Evolutionary conservation across 2,113 vertebrate genomes (phyloP), one percentile per base, ranked within the genome.

Genomic region (Neodon shergylaensis): DNA sequence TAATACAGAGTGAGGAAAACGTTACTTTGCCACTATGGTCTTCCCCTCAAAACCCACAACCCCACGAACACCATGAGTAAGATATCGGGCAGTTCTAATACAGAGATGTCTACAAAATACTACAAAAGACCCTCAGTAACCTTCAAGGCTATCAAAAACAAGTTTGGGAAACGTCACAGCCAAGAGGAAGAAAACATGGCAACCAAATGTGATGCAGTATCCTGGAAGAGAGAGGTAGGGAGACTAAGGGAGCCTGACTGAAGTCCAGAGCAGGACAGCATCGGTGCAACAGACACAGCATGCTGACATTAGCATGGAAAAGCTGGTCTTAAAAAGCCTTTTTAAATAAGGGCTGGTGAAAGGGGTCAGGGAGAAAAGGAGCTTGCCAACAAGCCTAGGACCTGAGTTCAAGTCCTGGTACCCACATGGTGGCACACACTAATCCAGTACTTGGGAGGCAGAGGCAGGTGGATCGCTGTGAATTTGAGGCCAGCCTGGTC

Each of bases 131-230:
- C 28, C 77, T 63, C 31, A 54, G 65, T 91, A 39, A 49, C 9
- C 19, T 68, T 84, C 22, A n/a, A 63, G 22, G 54, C 26, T 72
- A 66, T 66, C 33, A 85, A 49, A 68, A 95, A 65, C 65, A 81
- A 88, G 76, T 61, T 22, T 12, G 49, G 58, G 49, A 88, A 63
- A 70, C 58, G 92, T 74, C 83, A 86, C 10, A 91, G 70, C 70
- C 65, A 92, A 86, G 36, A 47, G 70, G 70, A 88, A 83, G 58
- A 65, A 74, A 54, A 90, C n/a, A 33, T 10, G 70, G 86, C 33
- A 90, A 61, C 74, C 88, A 87, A 77, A 90, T 68, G 81, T 49
- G 92, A 91, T 66, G 74, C 94, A 61, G 91, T 47, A 85, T 85
- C 84, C 65, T 81, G 73, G 72, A 70, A 70, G 58, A 86, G 21